Conservation (phyloP, 2,113 vertebrate genomes). For the Hyaena hyaena region DNA sequence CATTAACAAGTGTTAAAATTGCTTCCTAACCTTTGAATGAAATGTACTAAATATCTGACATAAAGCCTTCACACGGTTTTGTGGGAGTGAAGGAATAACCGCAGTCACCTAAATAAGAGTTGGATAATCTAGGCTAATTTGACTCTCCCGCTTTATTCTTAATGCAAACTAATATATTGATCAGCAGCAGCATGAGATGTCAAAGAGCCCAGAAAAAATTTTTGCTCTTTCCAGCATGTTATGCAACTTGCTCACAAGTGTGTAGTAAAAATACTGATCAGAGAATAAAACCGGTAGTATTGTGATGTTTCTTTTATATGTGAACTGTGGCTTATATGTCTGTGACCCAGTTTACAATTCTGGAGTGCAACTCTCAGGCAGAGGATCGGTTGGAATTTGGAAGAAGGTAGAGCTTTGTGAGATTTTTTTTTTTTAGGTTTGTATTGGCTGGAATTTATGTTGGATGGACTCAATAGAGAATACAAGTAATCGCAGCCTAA, state of each 20-base stretch:
- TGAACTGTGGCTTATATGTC: not conserved
- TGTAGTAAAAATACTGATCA: not conserved
- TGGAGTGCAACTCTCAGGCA: not conserved
- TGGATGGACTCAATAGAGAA: not conserved
- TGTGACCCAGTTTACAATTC: not conserved
- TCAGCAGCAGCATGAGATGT: not conserved
- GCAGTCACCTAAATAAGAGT: not conserved
- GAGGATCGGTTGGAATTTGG: not conserved
- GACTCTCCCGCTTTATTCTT: not conserved
- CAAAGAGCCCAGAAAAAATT: not conserved
- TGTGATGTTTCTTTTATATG: not conserved
- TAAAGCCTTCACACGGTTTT: not conserved
- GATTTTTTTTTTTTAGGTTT: not conserved
- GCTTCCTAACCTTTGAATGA: not conserved
- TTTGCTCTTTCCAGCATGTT: not conserved
- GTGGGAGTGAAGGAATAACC: not conserved
- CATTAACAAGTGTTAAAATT: not conserved
- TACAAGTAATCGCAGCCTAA: not conserved
- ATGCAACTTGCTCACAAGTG: not conserved
- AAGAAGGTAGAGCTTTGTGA: not conserved
- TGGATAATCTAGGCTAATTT: not conserved
- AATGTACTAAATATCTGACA: not conserved
- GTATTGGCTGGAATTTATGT: not conserved
- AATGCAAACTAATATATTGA: not conserved
- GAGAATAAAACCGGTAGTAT: not conserved